Evolutionary conservation across 2,888 invertebrate genomes (phyloP).

Genomic region (Ochlodes sylvanus): DNA sequence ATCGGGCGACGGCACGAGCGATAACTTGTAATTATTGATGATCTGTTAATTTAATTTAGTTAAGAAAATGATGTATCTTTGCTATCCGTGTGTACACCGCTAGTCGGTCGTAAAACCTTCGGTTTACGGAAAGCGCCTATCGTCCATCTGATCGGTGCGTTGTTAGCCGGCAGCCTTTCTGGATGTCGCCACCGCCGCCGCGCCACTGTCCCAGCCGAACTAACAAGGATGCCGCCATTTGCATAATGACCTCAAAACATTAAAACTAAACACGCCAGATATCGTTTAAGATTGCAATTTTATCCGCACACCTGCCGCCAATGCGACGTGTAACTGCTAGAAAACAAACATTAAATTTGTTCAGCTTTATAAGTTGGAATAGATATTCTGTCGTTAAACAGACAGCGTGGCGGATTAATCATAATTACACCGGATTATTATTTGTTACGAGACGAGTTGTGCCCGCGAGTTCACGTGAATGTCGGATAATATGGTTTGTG

Average conservation of each 20-base stretch:
- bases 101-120: constrained; percentile 29
- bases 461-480: too few species aligned
- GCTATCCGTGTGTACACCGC: constrained; percentile 9
- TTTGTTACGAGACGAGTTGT: constrained; percentile 16
- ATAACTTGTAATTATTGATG: too few species aligned
- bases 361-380: constrained; percentile 4
- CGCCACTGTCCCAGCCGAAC: constrained; percentile 22
- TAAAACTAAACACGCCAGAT: constrained; percentile 30
- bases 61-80: neutral
- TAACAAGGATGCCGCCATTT: constrained; percentile 26
- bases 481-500: too few species aligned
- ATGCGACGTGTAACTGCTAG: neutral
- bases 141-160: constrained; percentile 28
- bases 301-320: constrained; percentile 27
- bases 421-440: constrained; percentile 34
- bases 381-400: constrained; percentile 3
- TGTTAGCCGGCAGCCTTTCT: neutral
- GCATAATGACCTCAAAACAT: constrained; percentile 20
- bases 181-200: neutral
- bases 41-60: too few species aligned
- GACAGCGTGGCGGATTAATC: constrained; percentile 24
- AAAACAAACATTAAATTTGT: too few species aligned
- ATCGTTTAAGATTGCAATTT: constrained; percentile 27
- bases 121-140: constrained; percentile 35
- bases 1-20: too few species aligned